Percentiles rank a stretch among this genome's conserved stretches.
Evolutionary conservation across 2,797 vertebrate species (phyloP).

Genomic region (Fistularia commersonii): DNA sequence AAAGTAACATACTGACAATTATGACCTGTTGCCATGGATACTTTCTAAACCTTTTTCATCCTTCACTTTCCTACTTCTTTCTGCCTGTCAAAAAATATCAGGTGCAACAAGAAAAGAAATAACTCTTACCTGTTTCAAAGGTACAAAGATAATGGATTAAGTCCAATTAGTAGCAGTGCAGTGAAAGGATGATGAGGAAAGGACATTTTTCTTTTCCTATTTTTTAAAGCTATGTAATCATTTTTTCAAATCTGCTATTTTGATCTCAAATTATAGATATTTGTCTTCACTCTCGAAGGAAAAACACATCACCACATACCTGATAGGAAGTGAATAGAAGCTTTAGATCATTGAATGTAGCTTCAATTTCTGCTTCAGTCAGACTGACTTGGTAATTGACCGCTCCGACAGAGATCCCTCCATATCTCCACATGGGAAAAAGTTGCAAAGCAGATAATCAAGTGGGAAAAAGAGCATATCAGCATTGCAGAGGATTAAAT

Average conservation of each 20-base stretch:
- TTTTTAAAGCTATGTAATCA: no score
- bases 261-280: background rate
- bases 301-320: constrained; percentile 45
- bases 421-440: constrained; percentile 57
- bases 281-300: background rate
- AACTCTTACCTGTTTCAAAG: constrained; percentile 23
- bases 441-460: background rate
- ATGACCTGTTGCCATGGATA: constrained; percentile 62
- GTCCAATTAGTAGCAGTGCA: constrained; percentile 27
- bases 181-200: constrained; percentile 9
- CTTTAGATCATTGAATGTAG: constrained; percentile 50
- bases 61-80: constrained; percentile 12
- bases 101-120: constrained; percentile 10
- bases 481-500: background rate
- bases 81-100: constrained; percentile 6
- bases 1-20: constrained; percentile 27
- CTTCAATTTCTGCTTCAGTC: constrained; percentile 54
- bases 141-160: constrained; percentile 29
- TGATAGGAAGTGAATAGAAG: constrained; percentile 47
- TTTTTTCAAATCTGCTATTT: no score
- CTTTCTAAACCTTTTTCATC: constrained; percentile 24
- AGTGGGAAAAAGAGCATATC: background rate
- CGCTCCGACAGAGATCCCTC: constrained; percentile 76
- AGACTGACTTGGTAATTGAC: constrained; percentile 74
- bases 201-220: background rate